Evolutionary conservation across 2,113 vertebrate species (phyloP).

Genomic region (Amia ocellicauda): DNA sequence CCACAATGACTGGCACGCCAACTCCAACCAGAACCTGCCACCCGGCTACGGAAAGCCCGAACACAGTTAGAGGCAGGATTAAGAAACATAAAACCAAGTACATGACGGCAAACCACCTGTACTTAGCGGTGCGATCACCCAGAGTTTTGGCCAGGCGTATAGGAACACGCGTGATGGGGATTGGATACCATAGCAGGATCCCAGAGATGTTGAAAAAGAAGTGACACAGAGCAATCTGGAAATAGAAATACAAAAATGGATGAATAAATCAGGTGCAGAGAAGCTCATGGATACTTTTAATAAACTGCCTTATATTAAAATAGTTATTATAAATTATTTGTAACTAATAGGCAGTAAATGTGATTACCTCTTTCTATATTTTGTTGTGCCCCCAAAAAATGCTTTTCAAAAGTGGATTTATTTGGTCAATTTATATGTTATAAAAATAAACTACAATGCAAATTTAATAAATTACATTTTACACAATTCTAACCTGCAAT

Average conservation of each 20-base stretch:
- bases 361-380: too few species aligned
- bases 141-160: constrained; percentile 79
- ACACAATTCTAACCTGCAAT: constrained; percentile 79
- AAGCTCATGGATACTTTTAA: not conserved
- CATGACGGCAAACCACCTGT: constrained; percentile 89
- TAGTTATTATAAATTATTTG: too few species aligned
- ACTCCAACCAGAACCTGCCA: constrained; percentile 85
- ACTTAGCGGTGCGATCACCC: constrained; percentile 78
- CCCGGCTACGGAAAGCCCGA: constrained; percentile 84
- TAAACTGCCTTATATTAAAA: not conserved
- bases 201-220: constrained; percentile 97
- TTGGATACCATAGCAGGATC: constrained; percentile 87
- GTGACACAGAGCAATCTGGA: constrained; percentile 91
- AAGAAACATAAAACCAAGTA: constrained; percentile 86
- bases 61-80: constrained; percentile 70
- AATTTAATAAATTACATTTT: too few species aligned
- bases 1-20: constrained; percentile 61
- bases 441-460: too few species aligned
- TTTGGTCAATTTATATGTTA: too few species aligned
- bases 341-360: too few species aligned
- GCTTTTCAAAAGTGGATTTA: not conserved
- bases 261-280: not conserved
- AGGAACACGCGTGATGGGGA: constrained; percentile 82
- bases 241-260: constrained; percentile 21
- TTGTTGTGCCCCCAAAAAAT: not conserved